These are phyloP conservation scores for Kudoa iwatai DNA, from an alignment of 30 jellyfish, hydroid and myxozoan species.

Conservation along the genomic window DNA sequence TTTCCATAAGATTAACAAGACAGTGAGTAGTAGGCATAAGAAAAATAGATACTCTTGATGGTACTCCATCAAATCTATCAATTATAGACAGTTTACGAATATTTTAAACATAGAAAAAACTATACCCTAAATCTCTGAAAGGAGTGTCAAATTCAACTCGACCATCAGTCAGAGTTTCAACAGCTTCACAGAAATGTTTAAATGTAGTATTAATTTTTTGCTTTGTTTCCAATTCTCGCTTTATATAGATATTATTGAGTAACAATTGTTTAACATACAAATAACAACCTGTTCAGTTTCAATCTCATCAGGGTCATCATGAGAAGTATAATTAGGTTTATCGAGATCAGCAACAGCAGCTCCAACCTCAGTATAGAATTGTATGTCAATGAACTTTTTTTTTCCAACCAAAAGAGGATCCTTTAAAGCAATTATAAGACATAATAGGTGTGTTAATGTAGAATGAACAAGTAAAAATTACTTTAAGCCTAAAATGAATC, in stretches of 20 bases:
- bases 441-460: no score
- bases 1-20: slow-evolving; percentile 60
- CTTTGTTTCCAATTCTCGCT: slow-evolving; percentile 44
- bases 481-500: slow-evolving; percentile 58
- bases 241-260: no score
- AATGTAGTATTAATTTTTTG: slow-evolving; percentile 38
- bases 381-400: slow-evolving; percentile 64
- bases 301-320: background rate
- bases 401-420: slow-evolving; percentile 72
- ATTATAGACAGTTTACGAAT: no score
- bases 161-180: slow-evolving; percentile 77
- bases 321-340: background rate
- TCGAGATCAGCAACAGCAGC: background rate
- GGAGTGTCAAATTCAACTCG: slow-evolving; percentile 79
- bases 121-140: slow-evolving; percentile 80
- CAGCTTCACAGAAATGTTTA: slow-evolving; percentile 41
- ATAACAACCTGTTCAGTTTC: slow-evolving; percentile 21
- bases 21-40: slow-evolving; percentile 84
- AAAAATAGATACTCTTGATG: slow-evolving; percentile 24
- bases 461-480: no score
- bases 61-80: slow-evolving; percentile 77
- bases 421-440: no score
- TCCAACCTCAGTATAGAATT: slow-evolving; percentile 51
- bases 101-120: no score
- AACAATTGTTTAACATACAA: no score